Percentiles rank a stretch among this genome's conserved stretches.
phyloP scores from a whole-genome alignment of 2,113 vertebrate species.

The Seriola dumerili region DNA sequence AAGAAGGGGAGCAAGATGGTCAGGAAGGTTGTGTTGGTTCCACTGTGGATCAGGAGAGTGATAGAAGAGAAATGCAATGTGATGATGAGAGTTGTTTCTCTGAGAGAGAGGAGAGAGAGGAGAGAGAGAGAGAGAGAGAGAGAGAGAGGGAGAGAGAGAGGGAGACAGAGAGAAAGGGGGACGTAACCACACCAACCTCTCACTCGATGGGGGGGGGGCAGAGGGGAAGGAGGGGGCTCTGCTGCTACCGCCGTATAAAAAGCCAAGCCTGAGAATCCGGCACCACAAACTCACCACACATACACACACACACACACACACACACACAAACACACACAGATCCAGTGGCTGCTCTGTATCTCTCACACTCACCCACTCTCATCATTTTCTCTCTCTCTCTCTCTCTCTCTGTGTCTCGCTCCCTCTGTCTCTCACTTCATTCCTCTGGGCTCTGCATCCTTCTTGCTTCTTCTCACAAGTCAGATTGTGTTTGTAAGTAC shows the following conservation, averaged over 20 bases:
- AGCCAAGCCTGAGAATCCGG: constrained; percentile 83
- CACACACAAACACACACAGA: constrained; percentile 57
- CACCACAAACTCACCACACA: constrained; percentile 83
- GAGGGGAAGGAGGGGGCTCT: constrained; percentile 52
- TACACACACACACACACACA: constrained; percentile 49
- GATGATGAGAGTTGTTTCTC: constrained; percentile 77
- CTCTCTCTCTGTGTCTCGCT: constrained; percentile 48
- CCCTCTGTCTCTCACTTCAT: constrained; percentile 69
- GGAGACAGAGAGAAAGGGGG: constrained; percentile 44
- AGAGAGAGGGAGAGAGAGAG: constrained; percentile 50
- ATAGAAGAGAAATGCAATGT: constrained; percentile 57
- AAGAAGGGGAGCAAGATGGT: constrained; percentile 48
- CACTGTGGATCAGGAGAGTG: constrained; percentile 43
- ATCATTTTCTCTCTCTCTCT: constrained; percentile 42
- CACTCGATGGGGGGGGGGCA: constrained; percentile 66
- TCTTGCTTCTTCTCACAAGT: constrained; percentile 77
- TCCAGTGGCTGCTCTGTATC: constrained; percentile 80
- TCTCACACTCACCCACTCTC: constrained; percentile 74
- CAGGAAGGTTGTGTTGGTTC: constrained; percentile 40
- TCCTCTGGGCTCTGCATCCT: constrained; percentile 77
- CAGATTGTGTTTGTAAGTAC: constrained; percentile 77
- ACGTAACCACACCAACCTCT: constrained; percentile 74
- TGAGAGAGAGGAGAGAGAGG: constrained; percentile 12
- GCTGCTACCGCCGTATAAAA: constrained; percentile 83
- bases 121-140: background rate